These are phyloP conservation scores for Atethmia centrago DNA, from an alignment of 2,888 invertebrate genomes.

Conservation along the genomic window DNA sequence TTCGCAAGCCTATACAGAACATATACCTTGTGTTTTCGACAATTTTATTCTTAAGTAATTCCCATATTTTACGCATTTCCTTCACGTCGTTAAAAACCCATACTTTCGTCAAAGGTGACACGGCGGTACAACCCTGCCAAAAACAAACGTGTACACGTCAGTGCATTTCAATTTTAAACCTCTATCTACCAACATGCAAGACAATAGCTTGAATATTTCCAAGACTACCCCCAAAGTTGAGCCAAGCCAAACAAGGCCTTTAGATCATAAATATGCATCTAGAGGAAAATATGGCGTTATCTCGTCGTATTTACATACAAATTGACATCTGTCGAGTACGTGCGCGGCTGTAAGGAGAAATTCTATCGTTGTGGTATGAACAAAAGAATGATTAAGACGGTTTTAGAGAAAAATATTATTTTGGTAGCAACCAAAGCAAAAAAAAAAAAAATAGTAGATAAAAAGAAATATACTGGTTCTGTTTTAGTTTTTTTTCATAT, in stretches of 20 bases:
- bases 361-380: neutral
- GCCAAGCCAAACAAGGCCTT: constrained; percentile 14
- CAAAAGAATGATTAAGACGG: neutral
- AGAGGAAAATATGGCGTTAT: constrained; percentile 28
- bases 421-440: neutral
- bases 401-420: neutral
- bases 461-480: too few species aligned
- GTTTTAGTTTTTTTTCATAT: neutral
- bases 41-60: too few species aligned
- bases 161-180: constrained; percentile 4
- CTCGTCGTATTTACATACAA: constrained; percentile 40
- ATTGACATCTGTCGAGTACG: constrained; percentile 43
- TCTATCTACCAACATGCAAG: neutral
- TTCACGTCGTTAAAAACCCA: neutral
- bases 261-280: constrained; percentile 44
- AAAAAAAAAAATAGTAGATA: too few species aligned
- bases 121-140: neutral
- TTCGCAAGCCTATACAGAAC: neutral
- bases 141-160: neutral
- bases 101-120: neutral
- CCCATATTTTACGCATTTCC: neutral
- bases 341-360: neutral
- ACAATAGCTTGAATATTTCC: constrained; percentile 22
- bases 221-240: constrained; percentile 8
- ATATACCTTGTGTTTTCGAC: neutral